Evolutionary conservation across 2,113 vertebrate species (phyloP).

Genomic region (Osmerus eperlanus): DNA sequence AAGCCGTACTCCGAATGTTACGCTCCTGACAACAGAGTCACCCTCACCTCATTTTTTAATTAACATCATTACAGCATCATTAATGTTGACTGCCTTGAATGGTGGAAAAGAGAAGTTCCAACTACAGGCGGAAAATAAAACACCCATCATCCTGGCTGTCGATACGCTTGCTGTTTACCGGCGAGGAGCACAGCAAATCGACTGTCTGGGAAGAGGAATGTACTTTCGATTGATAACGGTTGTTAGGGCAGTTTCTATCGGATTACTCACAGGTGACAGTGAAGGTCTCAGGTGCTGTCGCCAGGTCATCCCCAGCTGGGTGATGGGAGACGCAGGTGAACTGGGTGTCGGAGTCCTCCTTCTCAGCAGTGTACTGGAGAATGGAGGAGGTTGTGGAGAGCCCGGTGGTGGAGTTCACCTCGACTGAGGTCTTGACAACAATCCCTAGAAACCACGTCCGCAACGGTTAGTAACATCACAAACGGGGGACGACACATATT

Average conservation of each 20-base stretch:
- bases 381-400: conserved; percentile 78
- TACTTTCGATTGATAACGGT: conserved; percentile 4
- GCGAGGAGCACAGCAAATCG: background rate
- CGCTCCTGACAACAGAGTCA: conserved; percentile 12
- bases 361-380: conserved; percentile 81
- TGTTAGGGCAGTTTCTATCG: background rate
- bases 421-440: conserved; percentile 68
- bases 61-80: background rate
- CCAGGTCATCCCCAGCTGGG: conserved; percentile 68
- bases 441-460: conserved; percentile 64
- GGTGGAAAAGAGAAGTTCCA: background rate
- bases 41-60: conserved; percentile 21
- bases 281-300: conserved; percentile 65
- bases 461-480: conserved; percentile 14
- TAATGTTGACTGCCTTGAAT: conserved; percentile 9
- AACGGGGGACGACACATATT: background rate
- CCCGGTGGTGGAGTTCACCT: conserved; percentile 70
- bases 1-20: conserved; percentile 13
- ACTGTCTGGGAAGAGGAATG: background rate
- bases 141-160: conserved; percentile 1
- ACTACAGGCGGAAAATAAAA: conserved; percentile 3
- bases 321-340: conserved; percentile 81
- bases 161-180: background rate
- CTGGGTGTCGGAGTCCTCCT: conserved; percentile 76
- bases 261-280: conserved; percentile 87